Base-by-base conservation (phyloP, 2,797 vertebrate genomes). In the Ctenosaura bakeri region DNA sequence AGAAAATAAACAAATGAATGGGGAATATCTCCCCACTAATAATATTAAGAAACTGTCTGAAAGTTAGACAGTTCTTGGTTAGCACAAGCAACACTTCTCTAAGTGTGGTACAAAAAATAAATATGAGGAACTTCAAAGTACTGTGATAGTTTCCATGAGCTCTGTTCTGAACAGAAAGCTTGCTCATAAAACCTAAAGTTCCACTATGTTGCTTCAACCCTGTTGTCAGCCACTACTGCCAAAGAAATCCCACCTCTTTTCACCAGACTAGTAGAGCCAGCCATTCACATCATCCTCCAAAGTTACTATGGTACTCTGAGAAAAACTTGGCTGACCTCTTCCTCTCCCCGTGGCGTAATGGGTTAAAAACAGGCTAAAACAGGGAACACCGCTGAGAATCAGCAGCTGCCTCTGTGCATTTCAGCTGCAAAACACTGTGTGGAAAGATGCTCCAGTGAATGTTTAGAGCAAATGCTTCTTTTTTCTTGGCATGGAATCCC, bases 401-500 rank as follows among this genome's bases (percentile, higher is more conserved):
- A 89, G 59, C 6, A 46, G 52, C 88, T 59, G 81, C 0, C 64
- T 80, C 81, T 84, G 85, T 1, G 3, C 74, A 1, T 0, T 2
- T 0, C 0, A 20, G 81, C 88, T 0, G 1, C 14, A 83, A 82
- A 89, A 87, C 87, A 38, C 85, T 82, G 88, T 82, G 92, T 77
- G 92, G 89, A 94, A 92, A 0, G 26, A 86, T 80, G 66, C 4
- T 0, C 78, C 6, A 83, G 88, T 56, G 82, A 94, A 90, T 86
- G 91, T 86, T 85, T 38, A 0, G 80, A 89, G 91, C 83, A 95
- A 93, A 82, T 89, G 50, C 81, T 38, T 87, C 90, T 74, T 50
- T 0, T 5, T 29, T 93, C n/a, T 95, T 97, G 97, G 97, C 95
- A 3, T 84, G 0, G 0, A 90, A 91, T 94, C 83, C 94, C 93